Percentiles rank a stretch among this genome's conserved stretches.
These are phyloP conservation scores for Sternotherus odoratus DNA, from an alignment of 2,797 vertebrate species.

Conservation along the genomic window DNA sequence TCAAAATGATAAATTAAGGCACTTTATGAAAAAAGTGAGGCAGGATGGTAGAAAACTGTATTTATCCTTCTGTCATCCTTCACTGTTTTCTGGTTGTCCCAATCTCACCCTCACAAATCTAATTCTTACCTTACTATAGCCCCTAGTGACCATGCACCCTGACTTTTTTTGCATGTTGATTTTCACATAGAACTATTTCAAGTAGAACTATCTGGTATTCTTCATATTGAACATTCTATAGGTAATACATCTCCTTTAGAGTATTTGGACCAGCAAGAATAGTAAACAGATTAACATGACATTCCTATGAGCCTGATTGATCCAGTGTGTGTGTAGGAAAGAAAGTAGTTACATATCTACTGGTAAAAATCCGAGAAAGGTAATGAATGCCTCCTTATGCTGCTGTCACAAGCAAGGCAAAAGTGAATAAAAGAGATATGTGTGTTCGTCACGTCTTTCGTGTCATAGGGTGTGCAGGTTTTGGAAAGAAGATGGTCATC, in stretches of 20 bases:
- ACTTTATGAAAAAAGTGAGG: background rate
- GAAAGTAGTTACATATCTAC: background rate
- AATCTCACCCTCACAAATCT: background rate
- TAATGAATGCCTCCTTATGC: background rate
- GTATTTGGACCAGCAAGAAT: background rate
- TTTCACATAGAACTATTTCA: background rate
- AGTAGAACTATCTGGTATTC: background rate
- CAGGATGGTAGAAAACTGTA: background rate
- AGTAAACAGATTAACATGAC: background rate
- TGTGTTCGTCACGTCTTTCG: background rate
- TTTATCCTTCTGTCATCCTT: background rate
- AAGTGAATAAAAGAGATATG: background rate
- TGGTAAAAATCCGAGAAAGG: background rate
- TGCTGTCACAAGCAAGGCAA: background rate
- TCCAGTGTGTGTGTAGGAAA: background rate
- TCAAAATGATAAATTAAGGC: background rate
- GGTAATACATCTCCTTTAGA: background rate
- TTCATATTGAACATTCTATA: background rate
- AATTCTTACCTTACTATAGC: background rate
- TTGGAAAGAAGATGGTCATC: background rate
- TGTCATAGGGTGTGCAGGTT: background rate
- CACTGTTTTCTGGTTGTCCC: background rate
- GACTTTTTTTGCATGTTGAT: background rate
- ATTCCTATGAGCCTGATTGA: no score
- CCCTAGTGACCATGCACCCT: background rate